A percentile compares a stretch with the other conserved stretches of the same genome.
Conservation (phyloP, 2,113 vertebrate genomes). For the Chaetorhynchus papuensis region DNA sequence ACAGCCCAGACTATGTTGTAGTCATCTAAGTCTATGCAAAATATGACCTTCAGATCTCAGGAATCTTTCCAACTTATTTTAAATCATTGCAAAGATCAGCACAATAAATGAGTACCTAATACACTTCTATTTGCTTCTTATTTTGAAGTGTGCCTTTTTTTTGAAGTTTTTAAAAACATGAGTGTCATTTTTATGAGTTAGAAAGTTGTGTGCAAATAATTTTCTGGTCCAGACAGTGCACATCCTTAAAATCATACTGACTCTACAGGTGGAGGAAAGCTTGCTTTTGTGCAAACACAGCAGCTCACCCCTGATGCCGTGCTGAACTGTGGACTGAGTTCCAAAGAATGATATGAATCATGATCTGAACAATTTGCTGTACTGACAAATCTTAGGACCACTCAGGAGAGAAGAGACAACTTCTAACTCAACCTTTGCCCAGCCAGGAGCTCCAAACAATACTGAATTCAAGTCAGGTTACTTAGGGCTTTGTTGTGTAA, state of each 20-base stretch:
- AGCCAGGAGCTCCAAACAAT: background rate
- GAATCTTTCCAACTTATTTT: background rate
- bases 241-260: background rate
- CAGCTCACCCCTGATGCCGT: background rate
- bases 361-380: background rate
- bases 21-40: background rate
- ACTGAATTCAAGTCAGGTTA: background rate
- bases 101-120: background rate
- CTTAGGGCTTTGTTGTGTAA: background rate
- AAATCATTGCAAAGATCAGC: background rate
- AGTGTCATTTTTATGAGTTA: background rate
- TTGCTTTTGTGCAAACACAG: background rate
- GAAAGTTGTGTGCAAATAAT: background rate
- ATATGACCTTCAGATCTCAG: background rate
- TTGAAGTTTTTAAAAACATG: background rate
- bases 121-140: background rate
- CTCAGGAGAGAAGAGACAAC: background rate
- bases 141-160: background rate
- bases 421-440: background rate
- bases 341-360: background rate
- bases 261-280: background rate
- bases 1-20: background rate
- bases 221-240: background rate
- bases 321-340: background rate
- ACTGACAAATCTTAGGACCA: background rate